These are phyloP conservation scores for Harlomillsia oculata DNA, from an alignment of 1,140 invertebrate species.

Conservation along the genomic window DNA sequence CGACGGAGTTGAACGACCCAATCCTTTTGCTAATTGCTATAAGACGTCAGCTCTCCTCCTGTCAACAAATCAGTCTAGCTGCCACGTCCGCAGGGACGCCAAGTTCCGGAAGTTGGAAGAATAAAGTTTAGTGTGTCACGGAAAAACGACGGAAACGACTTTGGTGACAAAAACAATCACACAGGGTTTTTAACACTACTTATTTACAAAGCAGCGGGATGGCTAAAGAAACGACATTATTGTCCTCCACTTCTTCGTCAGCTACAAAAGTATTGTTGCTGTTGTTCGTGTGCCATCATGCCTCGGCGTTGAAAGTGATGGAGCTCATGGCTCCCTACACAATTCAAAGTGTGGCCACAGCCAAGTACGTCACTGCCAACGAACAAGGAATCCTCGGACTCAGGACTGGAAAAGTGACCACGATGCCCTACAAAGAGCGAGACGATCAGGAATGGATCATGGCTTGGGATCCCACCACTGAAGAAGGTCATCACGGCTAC, in stretches of 20 bases:
- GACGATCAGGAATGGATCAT: conserved; percentile 13
- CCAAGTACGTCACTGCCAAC: conserved; percentile 7
- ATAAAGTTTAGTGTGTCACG: not conserved
- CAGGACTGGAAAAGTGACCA: conserved; percentile 10
- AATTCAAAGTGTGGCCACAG: conserved; percentile 11
- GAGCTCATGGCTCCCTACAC: conserved; percentile 22
- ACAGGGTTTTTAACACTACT: not conserved
- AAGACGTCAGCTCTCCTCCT: conserved; percentile 6
- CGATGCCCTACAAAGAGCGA: conserved; percentile 3
- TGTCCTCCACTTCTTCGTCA: not conserved
- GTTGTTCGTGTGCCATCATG: not conserved
- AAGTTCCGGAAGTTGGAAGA: not conserved
- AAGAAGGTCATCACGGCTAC: conserved; percentile 13
- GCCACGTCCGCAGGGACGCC: not conserved
- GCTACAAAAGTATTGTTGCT: not conserved
- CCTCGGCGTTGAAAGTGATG: conserved; percentile 11
- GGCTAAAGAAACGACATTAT: not conserved
- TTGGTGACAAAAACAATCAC: too few species aligned
- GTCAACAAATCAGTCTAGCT: conserved; percentile 8
- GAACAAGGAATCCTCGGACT: conserved; percentile 22
- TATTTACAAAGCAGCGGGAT: not conserved
- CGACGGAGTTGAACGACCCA: conserved; percentile 12
- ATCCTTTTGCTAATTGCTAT: conserved; percentile 4
- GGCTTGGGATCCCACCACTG: conserved; percentile 18
- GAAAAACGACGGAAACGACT: too few species aligned